These are phyloP conservation scores for Callithrix jacchus DNA, from an alignment of 2,113 vertebrate species.

Conservation along the genomic window DNA sequence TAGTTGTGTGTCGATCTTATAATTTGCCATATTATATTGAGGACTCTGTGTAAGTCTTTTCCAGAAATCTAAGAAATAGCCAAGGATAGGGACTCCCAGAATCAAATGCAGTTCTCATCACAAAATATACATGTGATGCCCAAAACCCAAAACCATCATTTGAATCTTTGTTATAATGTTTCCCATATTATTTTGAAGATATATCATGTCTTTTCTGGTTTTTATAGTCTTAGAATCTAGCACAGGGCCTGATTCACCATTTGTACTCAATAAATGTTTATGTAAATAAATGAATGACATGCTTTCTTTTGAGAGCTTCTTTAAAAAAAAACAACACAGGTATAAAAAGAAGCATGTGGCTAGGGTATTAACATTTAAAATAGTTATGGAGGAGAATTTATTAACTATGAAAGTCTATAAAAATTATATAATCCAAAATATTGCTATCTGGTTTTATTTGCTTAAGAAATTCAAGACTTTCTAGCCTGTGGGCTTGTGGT, in stretches of 20 bases:
- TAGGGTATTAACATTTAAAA: not conserved
- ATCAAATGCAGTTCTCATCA: not conserved
- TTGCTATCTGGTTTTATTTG: not conserved
- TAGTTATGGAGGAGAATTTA: not conserved
- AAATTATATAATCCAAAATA: not conserved
- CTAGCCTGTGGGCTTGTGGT: not conserved
- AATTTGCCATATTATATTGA: not conserved
- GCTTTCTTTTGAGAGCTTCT: not conserved
- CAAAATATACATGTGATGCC: not conserved
- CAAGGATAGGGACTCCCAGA: not conserved
- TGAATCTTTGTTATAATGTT: not conserved
- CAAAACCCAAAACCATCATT: not conserved
- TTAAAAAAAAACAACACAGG: not conserved
- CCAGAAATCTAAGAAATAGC: not conserved
- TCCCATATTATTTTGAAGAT: not conserved
- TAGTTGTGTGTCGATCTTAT: not conserved
- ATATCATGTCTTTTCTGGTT: not conserved
- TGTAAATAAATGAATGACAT: not conserved
- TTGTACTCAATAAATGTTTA: not conserved
- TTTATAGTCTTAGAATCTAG: not conserved
- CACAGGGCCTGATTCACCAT: not conserved
- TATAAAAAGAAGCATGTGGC: not conserved
- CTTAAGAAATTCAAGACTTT: not conserved
- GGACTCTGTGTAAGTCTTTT: not conserved
- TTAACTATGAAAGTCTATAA: not conserved